phyloP scores from a whole-genome alignment of 2,888 invertebrate species.

The Perizoma affinitatum region DNA sequence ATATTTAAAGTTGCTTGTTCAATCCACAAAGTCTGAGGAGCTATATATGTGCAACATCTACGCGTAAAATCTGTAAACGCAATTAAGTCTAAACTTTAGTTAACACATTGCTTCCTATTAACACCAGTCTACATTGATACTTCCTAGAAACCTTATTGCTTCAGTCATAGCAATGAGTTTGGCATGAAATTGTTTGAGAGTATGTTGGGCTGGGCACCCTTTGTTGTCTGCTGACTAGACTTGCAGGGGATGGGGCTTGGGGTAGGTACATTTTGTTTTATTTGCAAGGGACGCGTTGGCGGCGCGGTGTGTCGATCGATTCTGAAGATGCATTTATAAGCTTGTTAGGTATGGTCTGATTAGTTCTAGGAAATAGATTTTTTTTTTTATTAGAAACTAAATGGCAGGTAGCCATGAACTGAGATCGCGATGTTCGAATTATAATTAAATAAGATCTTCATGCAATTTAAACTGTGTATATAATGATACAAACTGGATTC shows the following conservation, averaged over 20 bases:
- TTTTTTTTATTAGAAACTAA: too few species aligned
- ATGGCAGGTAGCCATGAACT: too few species aligned
- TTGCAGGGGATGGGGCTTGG: conserved; percentile 56
- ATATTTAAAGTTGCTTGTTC: too few species aligned
- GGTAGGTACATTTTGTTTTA: conserved; percentile 77
- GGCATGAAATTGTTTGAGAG: conserved; percentile 13
- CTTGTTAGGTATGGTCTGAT: conserved; percentile 14
- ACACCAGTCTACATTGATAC: conserved; percentile 33
- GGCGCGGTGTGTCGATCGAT: conserved; percentile 51
- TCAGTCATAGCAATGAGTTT: conserved; percentile 43
- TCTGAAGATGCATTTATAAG: conserved; percentile 30
- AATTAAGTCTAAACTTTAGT: conserved; percentile 76
- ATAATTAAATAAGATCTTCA: too few species aligned
- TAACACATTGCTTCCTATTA: conserved; percentile 73
- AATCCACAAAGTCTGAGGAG: too few species aligned
- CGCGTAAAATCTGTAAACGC: conserved; percentile 74
- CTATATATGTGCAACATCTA: conserved; percentile 31
- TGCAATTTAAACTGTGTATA: too few species aligned
- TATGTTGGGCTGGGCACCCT: conserved; percentile 65
- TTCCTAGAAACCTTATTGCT: conserved; percentile 30
- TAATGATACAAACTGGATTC: too few species aligned
- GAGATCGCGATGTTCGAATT: too few species aligned
- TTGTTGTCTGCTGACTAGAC: conserved; percentile 81
- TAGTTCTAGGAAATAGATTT: neutral
- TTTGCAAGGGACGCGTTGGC: conserved; percentile 60